phyloP scores from a whole-genome alignment of 2,888 invertebrate species.

The Agonopterix subpropinquella region DNA sequence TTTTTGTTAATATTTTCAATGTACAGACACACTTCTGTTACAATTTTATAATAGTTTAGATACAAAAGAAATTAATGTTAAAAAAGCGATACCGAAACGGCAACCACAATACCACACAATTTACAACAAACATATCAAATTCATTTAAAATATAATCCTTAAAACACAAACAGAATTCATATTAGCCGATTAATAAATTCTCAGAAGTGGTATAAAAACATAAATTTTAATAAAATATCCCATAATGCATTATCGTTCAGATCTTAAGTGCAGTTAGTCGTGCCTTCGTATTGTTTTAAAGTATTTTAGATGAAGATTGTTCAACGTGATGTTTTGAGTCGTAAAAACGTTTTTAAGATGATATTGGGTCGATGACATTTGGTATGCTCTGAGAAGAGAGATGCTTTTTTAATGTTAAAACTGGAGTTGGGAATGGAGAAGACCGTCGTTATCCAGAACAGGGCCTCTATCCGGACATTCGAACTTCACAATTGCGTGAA shows the following conservation, averaged over 20 bases:
- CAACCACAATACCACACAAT: constrained; percentile 6
- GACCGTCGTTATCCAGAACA: no score
- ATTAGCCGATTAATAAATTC: constrained; percentile 73
- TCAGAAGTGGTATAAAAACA: constrained; percentile 67
- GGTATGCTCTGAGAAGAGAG: no score
- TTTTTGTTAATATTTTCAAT: no score
- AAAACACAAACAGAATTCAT: constrained; percentile 65
- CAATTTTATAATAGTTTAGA: no score
- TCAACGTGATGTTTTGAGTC: constrained; percentile 19
- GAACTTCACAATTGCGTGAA: no score
- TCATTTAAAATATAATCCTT: constrained; percentile 30
- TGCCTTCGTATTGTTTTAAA: constrained; percentile 42
- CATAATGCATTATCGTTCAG: constrained; percentile 41
- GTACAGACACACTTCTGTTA: no score
- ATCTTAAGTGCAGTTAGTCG: constrained; percentile 46
- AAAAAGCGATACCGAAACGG: constrained; percentile 6
- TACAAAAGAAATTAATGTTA: background rate
- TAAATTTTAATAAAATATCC: constrained; percentile 71
- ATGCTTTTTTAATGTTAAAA: no score
- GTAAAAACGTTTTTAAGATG: constrained; percentile 14
- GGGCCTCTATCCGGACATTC: no score
- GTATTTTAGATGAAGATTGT: constrained; percentile 31
- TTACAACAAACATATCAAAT: constrained; percentile 40
- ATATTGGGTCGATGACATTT: constrained; percentile 7
- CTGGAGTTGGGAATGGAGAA: no score